phyloP scores from a whole-genome alignment of 2,888 invertebrate species.

The Alsophila aescularia region DNA sequence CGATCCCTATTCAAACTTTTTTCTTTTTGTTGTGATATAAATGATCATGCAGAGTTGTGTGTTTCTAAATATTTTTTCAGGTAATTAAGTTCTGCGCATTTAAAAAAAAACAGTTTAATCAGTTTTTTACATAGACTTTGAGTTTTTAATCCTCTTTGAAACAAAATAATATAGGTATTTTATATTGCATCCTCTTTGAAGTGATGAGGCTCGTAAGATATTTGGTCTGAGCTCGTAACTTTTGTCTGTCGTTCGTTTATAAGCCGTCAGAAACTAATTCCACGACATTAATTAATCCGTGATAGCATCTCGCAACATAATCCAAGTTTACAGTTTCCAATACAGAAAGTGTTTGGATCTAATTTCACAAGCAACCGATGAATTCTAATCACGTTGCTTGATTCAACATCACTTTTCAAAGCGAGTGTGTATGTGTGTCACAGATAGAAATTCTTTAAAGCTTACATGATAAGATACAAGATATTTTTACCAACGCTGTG shows the following conservation, averaged over 20 bases:
- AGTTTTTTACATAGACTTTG: conserved; percentile 1
- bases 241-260: background rate
- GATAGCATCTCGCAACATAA: conserved; percentile 5
- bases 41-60: too few species aligned
- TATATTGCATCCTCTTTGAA: conserved; percentile 7
- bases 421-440: background rate
- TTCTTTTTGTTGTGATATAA: too few species aligned
- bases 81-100: too few species aligned
- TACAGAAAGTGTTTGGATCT: background rate
- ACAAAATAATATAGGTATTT: background rate
- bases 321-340: conserved; percentile 8
- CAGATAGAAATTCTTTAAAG: background rate
- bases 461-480: conserved; percentile 6
- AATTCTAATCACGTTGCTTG: background rate
- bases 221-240: background rate
- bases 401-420: conserved; percentile 10
- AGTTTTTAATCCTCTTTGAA: conserved; percentile 9
- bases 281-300: conserved; percentile 16
- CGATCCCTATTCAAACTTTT: too few species aligned
- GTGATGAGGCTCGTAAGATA: background rate
- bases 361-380: background rate
- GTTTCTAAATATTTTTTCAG: too few species aligned
- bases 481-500: conserved; percentile 1
- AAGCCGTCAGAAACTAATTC: conserved; percentile 17
- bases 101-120: background rate